phyloP scores from a whole-genome alignment of 1,140 invertebrate species.

The Aphelenchoides avenae region DNA sequence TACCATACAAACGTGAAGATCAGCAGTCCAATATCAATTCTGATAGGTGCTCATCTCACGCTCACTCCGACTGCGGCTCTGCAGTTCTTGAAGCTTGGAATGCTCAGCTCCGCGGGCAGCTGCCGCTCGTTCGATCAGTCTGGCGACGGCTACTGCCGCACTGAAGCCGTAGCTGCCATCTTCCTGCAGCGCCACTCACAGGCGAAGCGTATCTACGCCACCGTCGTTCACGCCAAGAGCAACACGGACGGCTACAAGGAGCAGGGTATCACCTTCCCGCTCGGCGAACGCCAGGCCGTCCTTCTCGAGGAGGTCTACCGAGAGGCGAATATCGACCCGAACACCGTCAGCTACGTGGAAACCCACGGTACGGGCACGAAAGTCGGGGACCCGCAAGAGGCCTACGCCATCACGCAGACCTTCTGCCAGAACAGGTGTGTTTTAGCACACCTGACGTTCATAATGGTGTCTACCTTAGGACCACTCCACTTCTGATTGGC shows the following conservation, averaged over 20 bases:
- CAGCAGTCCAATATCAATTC: no score
- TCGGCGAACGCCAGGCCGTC: slow-evolving; percentile 76
- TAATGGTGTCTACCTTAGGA: slow-evolving; percentile 60
- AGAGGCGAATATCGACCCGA: slow-evolving; percentile 75
- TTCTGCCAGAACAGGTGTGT: slow-evolving; percentile 73
- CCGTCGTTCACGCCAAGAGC: slow-evolving; percentile 75
- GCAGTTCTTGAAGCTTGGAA: slow-evolving; percentile 84
- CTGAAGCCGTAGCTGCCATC: slow-evolving; percentile 77
- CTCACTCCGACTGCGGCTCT: slow-evolving; percentile 81
- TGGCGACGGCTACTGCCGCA: slow-evolving; percentile 83
- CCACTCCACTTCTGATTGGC: slow-evolving; percentile 77
- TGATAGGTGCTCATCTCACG: slow-evolving; percentile 70
- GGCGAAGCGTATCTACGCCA: slow-evolving; percentile 78
- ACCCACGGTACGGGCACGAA: slow-evolving; percentile 90
- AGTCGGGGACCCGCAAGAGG: slow-evolving; percentile 87
- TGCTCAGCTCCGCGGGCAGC: slow-evolving; percentile 80
- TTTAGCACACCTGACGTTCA: slow-evolving; percentile 1
- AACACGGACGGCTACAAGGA: slow-evolving; percentile 86
- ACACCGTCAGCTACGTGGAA: slow-evolving; percentile 79
- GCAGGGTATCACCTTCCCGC: slow-evolving; percentile 79
- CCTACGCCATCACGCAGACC: slow-evolving; percentile 82
- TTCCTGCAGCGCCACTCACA: slow-evolving; percentile 73
- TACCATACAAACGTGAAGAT: no score
- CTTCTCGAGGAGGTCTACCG: slow-evolving; percentile 79
- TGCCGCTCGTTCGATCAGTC: slow-evolving; percentile 88